Evolutionary conservation across 2,888 invertebrate species (phyloP), one percentile per base, ranked within the genome.

Genomic region (Drosophila stalkeri): DNA sequence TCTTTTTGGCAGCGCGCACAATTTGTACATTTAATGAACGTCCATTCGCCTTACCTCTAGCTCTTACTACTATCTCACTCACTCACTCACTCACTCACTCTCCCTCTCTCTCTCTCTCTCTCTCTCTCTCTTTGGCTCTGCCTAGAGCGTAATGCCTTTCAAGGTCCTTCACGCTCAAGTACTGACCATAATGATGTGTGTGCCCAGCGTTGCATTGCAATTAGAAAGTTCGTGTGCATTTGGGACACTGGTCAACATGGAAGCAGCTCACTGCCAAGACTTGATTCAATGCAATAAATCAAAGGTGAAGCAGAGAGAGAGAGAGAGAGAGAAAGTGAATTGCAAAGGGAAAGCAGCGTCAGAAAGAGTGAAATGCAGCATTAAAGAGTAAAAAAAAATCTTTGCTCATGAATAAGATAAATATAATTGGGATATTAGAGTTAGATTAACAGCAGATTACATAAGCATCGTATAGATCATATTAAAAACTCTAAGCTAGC

Each of bases 1-100:
- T 77, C 81, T 77, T 77, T 77, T 77, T 70, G 77, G 55, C 63
- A 64, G 54, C 52, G 64, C 71, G 57, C 73, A 81, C 70, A 81
- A 80, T 80, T 80, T 80, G 81, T 81, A 81, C 79, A 80, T 81
- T 81, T 80, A 80, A 80, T 80, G 79, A 77, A 65, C 55, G 60
- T 46, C 60, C 61, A 33, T 44, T 47, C 49, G 23, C 43, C 65
- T 33, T 7, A 14, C 2, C 18, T 18, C 18, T 35, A 8, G 3
- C 20, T 4, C 44, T 20, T 12, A 2, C n/a, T n/a, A n/a, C n/a
- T n/a, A n/a, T n/a, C n/a, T n/a, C n/a, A n/a, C n/a, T n/a, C 7
- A 2, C 46, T 46, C 7, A 0, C 12, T 20, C 20, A 6, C 20
- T 12, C 46, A 3, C 7, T 8, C 23, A 7, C 16, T 2, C 3